A percentile compares a stretch with the other conserved stretches of the same genome.
These are phyloP conservation scores for Sphyrna mokarran DNA, from an alignment of 2,113 vertebrate genomes.

Conservation along the genomic window DNA sequence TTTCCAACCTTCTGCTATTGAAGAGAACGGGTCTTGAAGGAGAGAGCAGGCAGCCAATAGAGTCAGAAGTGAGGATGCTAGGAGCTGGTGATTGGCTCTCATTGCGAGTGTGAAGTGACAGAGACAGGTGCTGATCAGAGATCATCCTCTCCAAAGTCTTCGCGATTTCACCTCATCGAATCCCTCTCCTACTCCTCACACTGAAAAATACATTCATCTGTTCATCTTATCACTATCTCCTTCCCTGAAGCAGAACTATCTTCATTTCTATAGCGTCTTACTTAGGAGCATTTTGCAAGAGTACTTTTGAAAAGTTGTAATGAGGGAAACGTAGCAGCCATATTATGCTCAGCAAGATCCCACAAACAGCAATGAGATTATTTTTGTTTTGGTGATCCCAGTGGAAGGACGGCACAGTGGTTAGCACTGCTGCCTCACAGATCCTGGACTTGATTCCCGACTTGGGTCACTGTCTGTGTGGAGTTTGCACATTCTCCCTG, in stretches of 20 bases:
- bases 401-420: not conserved
- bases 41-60: not conserved
- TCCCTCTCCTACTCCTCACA: not conserved
- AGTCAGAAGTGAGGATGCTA: not conserved
- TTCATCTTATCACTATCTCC: not conserved
- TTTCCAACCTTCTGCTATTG: not conserved
- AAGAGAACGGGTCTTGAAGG: not conserved
- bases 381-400: not conserved
- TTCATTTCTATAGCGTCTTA: not conserved
- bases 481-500: no score
- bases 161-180: not conserved
- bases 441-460: no score
- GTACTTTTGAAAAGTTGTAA: not conserved
- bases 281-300: not conserved
- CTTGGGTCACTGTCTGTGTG: no score
- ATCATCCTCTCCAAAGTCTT: not conserved
- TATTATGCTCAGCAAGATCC: not conserved
- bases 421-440: no score
- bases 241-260: not conserved
- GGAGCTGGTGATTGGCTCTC: not conserved
- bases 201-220: not conserved
- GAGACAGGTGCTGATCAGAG: not conserved
- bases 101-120: not conserved
- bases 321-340: not conserved
- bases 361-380: not conserved